Percentiles rank a stretch among this genome's conserved stretches.
These are phyloP conservation scores for Mormyrus iriodes DNA, from an alignment of 2,113 vertebrate genomes.

Conservation along the genomic window DNA sequence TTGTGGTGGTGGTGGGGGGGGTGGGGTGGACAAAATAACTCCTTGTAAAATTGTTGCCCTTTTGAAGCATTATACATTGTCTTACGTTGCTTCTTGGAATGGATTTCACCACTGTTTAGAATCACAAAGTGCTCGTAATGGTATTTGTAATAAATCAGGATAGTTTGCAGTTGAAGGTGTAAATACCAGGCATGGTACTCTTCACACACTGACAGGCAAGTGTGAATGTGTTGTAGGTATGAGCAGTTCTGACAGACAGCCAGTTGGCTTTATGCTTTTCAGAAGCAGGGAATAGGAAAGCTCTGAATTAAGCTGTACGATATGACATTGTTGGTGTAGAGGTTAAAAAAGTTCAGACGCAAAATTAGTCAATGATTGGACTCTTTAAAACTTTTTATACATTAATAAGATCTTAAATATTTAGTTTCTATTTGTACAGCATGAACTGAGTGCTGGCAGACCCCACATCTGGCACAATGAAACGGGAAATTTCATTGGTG, in stretches of 20 bases:
- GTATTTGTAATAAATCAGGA: not conserved
- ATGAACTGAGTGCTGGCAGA: not conserved
- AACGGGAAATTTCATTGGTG: not conserved
- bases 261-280: not conserved
- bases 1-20: not conserved
- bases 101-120: not conserved
- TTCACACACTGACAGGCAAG: not conserved
- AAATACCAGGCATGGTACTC: not conserved
- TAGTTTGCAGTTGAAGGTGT: not conserved
- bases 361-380: not conserved
- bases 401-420: not conserved
- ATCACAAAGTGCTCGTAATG: not conserved
- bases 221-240: not conserved
- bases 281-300: not conserved
- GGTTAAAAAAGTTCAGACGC: not conserved
- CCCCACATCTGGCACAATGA: not conserved
- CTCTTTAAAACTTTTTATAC: not conserved
- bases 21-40: not conserved
- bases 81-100: not conserved
- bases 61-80: not conserved
- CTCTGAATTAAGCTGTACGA: not conserved
- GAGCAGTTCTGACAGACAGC: not conserved
- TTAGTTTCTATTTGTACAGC: not conserved
- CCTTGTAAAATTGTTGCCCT: not conserved
- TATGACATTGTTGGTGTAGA: not conserved